Evolutionary conservation across 2,797 vertebrate species (phyloP).

Genomic region (Tiaroga cobitis): DNA sequence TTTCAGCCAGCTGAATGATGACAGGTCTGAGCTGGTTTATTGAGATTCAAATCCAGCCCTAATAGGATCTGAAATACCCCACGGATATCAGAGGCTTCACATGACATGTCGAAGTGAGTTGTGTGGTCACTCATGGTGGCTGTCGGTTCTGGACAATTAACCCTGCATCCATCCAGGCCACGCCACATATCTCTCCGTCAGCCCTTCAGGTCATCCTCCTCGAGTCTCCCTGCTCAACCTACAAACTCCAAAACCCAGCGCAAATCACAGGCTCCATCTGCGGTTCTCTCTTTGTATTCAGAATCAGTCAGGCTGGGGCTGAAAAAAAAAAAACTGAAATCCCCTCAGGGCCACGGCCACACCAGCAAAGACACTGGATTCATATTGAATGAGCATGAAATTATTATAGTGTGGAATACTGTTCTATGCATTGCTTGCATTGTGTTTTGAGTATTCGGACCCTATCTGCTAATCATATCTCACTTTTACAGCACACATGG

Average conservation of each 20-base stretch:
- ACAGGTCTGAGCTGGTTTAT: constrained; percentile 18
- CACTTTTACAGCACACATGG: background rate
- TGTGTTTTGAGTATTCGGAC: background rate
- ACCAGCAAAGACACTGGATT: constrained; percentile 27
- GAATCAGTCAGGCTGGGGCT: background rate
- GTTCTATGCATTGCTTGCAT: background rate
- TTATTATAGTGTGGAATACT: background rate
- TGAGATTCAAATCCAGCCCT: constrained; percentile 28
- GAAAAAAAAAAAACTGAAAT: constrained; percentile 2
- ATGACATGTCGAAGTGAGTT: constrained; percentile 35
- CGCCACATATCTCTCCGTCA: constrained; percentile 34
- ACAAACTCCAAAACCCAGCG: constrained; percentile 8
- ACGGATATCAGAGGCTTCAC: constrained; percentile 35
- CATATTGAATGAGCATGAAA: constrained; percentile 17
- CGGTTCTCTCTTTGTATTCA: constrained; percentile 8
- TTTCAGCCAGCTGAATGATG: constrained; percentile 18
- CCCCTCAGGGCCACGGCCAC: background rate
- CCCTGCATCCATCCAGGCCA: constrained; percentile 34
- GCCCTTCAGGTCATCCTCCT: constrained; percentile 10
- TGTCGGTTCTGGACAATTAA: constrained; percentile 49
- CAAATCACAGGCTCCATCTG: constrained; percentile 27
- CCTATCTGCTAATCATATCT: background rate
- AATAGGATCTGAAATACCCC: constrained; percentile 21
- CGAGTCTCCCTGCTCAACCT: constrained; percentile 3
- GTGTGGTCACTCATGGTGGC: constrained; percentile 43